phyloP scores from a whole-genome alignment of 2,888 invertebrate genomes.

The Crioceris asparagi region DNA sequence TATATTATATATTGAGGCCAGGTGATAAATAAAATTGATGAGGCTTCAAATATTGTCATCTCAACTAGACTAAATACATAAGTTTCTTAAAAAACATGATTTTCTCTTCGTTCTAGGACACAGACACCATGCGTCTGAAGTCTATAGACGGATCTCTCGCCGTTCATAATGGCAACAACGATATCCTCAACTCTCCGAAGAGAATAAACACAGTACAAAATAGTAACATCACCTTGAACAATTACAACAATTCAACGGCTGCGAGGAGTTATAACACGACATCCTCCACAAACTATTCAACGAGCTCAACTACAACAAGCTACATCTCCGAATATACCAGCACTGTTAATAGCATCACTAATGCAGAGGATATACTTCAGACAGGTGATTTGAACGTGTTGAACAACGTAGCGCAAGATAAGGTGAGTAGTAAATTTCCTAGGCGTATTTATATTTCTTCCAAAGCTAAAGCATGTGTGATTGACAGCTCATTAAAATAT shows the following conservation, averaged over 20 bases:
- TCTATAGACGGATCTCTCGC: conserved; percentile 35
- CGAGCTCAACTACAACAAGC: too few species aligned
- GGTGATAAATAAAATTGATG: too few species aligned
- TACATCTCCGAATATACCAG: too few species aligned
- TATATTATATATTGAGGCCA: too few species aligned
- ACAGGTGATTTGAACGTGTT: conserved; percentile 18
- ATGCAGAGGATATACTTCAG: conserved; percentile 8
- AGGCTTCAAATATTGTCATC: too few species aligned
- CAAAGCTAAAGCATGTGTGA: too few species aligned
- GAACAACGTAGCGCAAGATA: conserved; percentile 22
- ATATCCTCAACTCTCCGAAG: conserved; percentile 36
- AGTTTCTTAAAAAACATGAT: too few species aligned
- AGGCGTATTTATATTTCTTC: too few species aligned
- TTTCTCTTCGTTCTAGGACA: conserved; percentile 29
- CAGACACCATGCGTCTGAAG: conserved; percentile 40
- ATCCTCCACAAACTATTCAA: conserved; percentile 8
- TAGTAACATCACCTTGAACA: conserved; percentile 28
- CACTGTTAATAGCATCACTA: conserved; percentile 4
- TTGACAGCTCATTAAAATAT: too few species aligned
- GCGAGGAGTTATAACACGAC: too few species aligned
- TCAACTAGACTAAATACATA: too few species aligned
- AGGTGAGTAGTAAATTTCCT: conserved; percentile 15
- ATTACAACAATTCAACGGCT: conserved; percentile 10
- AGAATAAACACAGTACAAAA: conserved; percentile 36
- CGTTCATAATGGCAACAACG: conserved; percentile 33